Evolutionary conservation across 2,113 vertebrate genomes (phyloP).

Genomic region (Abramis brama): DNA sequence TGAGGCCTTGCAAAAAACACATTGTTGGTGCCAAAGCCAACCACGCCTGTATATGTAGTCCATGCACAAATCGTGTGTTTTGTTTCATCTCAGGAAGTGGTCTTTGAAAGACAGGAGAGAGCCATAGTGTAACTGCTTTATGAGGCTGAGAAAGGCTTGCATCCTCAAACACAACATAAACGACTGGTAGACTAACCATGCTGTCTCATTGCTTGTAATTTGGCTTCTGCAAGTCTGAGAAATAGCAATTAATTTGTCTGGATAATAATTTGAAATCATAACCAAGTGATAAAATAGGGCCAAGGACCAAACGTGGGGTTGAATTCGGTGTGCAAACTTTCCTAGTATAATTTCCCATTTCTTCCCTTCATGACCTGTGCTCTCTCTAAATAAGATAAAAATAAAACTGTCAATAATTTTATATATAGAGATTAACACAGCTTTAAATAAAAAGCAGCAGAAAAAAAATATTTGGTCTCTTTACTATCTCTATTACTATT

Average conservation of each 20-base stretch:
- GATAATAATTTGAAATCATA: neutral
- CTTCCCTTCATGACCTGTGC: neutral
- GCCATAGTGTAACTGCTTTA: slow-evolving; percentile 18
- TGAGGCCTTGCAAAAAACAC: slow-evolving; percentile 63
- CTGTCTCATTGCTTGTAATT: neutral
- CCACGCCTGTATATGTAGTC: slow-evolving; percentile 48
- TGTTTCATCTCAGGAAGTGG: slow-evolving; percentile 59
- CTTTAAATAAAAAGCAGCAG: neutral
- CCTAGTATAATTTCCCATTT: neutral
- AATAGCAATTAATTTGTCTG: neutral
- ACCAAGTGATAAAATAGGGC: neutral
- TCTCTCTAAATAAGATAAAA: neutral
- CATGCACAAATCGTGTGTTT: slow-evolving; percentile 48
- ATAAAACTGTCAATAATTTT: neutral
- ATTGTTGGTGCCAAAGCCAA: slow-evolving; percentile 56
- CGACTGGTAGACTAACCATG: neutral
- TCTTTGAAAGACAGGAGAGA: slow-evolving; percentile 52
- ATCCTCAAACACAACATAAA: slow-evolving; percentile 28
- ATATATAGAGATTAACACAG: no score
- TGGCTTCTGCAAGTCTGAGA: neutral
- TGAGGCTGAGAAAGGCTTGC: slow-evolving; percentile 11
- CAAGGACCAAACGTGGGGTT: neutral
- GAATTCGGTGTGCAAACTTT: neutral
- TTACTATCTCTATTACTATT: no score
- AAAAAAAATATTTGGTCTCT: neutral